phyloP scores from a whole-genome alignment of 2,797 vertebrate species.

The Enteromius treurensis region DNA sequence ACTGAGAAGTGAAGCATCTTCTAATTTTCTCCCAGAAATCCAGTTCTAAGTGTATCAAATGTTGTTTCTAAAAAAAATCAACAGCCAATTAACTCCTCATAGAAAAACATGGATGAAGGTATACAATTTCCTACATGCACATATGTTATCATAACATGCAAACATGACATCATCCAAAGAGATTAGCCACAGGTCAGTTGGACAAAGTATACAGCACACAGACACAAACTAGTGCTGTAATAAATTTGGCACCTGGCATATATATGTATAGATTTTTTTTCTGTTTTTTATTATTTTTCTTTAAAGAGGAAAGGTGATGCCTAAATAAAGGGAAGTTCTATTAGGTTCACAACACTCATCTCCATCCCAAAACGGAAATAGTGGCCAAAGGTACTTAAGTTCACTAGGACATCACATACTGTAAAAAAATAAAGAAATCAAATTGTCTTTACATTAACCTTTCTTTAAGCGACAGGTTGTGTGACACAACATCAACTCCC shows the following conservation, averaged over 20 bases:
- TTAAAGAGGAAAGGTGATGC: slow-evolving; percentile 37
- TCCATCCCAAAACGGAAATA: slow-evolving; percentile 53
- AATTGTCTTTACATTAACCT: slow-evolving; percentile 40
- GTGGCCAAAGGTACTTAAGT: slow-evolving; percentile 42
- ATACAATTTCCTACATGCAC: slow-evolving; percentile 78
- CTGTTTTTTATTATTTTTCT: slow-evolving; percentile 16
- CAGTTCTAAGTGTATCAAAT: slow-evolving; percentile 76
- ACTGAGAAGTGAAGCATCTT: slow-evolving; percentile 18
- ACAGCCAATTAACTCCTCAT: slow-evolving; percentile 82
- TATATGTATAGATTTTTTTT: slow-evolving; percentile 11
- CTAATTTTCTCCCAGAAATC: slow-evolving; percentile 34
- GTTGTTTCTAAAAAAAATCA: slow-evolving; percentile 79
- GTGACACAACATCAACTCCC: slow-evolving; percentile 1
- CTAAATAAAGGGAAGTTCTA: slow-evolving; percentile 19
- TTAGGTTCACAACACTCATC: slow-evolving; percentile 41
- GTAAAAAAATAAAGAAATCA: slow-evolving; percentile 12
- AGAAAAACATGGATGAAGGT: slow-evolving; percentile 86
- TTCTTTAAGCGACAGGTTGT: slow-evolving; percentile 23
- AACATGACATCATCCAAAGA: slow-evolving; percentile 83
- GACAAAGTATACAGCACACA: slow-evolving; percentile 73
- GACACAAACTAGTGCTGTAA: slow-evolving; percentile 75
- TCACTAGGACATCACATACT: slow-evolving; percentile 44
- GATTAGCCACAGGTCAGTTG: slow-evolving; percentile 81
- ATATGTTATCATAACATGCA: slow-evolving; percentile 89
- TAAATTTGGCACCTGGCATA: slow-evolving; percentile 77